phyloP scores from a whole-genome alignment of 2,797 vertebrate genomes.

The Sebastes kiyomatsui region DNA sequence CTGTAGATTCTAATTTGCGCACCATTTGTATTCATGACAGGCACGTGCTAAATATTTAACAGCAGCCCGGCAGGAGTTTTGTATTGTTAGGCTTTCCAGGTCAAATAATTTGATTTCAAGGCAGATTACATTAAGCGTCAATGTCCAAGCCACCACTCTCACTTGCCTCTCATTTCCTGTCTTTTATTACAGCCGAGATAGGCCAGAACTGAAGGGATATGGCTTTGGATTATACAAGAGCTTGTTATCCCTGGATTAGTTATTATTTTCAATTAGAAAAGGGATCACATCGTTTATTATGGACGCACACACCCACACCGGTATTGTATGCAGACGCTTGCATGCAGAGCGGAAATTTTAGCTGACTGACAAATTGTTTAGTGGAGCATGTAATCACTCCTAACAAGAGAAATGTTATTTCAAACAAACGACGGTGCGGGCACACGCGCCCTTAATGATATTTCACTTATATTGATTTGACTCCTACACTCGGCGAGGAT shows the following conservation, averaged over 20 bases:
- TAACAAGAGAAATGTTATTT: slow-evolving; percentile 66
- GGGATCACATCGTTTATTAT: slow-evolving; percentile 69
- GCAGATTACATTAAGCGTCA: slow-evolving; percentile 94
- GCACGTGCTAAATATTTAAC: slow-evolving; percentile 95
- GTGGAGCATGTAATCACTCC: slow-evolving; percentile 55
- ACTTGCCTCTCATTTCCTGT: slow-evolving; percentile 80
- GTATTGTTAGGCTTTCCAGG: slow-evolving; percentile 89
- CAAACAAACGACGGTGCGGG: slow-evolving; percentile 43
- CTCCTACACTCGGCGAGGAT: slow-evolving; percentile 4
- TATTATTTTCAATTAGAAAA: slow-evolving; percentile 82
- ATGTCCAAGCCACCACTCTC: slow-evolving; percentile 88
- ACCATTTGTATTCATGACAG: slow-evolving; percentile 98
- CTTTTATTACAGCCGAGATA: slow-evolving; percentile 78
- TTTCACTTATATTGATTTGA: slow-evolving; percentile 51
- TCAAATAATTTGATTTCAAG: slow-evolving; percentile 97
- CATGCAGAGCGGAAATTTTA: slow-evolving; percentile 56
- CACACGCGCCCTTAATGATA: slow-evolving; percentile 34
- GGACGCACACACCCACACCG: slow-evolving; percentile 49
- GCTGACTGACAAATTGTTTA: slow-evolving; percentile 67
- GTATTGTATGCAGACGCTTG: slow-evolving; percentile 14
- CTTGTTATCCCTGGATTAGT: slow-evolving; percentile 75
- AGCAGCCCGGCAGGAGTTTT: slow-evolving; percentile 91
- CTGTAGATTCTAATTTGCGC: slow-evolving; percentile 98
- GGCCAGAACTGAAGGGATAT: slow-evolving; percentile 71
- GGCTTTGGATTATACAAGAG: slow-evolving; percentile 71